Base-by-base conservation (phyloP, 2,113 vertebrate species). In the Rhinichthys klamathensis region DNA sequence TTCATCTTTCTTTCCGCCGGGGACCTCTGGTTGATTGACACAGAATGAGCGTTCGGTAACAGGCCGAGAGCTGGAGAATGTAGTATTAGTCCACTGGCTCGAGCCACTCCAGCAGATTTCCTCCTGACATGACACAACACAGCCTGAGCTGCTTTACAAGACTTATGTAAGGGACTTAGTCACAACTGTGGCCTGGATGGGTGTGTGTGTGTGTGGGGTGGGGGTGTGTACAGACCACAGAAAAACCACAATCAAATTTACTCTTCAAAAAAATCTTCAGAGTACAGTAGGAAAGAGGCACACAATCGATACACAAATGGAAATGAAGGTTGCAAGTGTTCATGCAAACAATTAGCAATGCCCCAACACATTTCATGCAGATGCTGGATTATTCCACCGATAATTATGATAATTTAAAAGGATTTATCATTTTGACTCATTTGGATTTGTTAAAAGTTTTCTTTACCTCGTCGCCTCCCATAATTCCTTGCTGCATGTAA, bases 401-500 rank as follows among this genome's bases (percentile, higher is more conserved):
- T 85, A 54, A 58, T 80, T 23, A 70, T 58, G 3, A 60, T 73
- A 18, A 21, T 67, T 60, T 72, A 2, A 56, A 9, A 4, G 11
- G 41, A 6, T 5, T 41, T 9, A 5, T 15, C 1, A 70, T 83
- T 65, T 18, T 46, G 13, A n/a, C 27, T 83, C 12, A 80, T 77
- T 44, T 23, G 18, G 58, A 54, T 49, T 77, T 25, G 12, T 63
- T 63, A 73, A 84, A 85, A 84, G 78, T 69, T 84, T 92, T 91
- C 73, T 96, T 99, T 99, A 99, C 98, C 98, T 99, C 98, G 96
- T 97, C 98, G 97, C 95, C 98, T 97, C 96, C 96, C 98, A 98
- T 98, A 99, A 97, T 98, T 99, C 97, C 98, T 99, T 96, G 98
- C 98, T 99, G 98, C 98, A 94, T 98, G 97, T 96, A 95, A 97